Conservation (phyloP, 2,888 invertebrate species). For the Dexiosoma caninum region DNA sequence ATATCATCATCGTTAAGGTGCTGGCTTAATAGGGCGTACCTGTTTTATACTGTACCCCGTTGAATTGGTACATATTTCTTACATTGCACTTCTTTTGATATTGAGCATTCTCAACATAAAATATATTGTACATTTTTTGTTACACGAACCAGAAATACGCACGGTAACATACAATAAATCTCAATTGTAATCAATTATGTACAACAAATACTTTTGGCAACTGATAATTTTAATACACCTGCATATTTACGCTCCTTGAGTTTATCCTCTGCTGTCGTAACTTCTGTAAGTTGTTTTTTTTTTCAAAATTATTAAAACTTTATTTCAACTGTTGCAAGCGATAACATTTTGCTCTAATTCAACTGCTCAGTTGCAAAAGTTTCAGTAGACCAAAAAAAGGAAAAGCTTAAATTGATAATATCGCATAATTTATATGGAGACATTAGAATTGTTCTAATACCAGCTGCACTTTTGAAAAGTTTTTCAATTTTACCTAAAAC, state of each 20-base stretch:
- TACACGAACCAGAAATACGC: too few relatives aligned
- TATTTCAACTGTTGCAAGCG: constrained; percentile 28
- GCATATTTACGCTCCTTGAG: not conserved
- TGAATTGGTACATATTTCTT: too few relatives aligned
- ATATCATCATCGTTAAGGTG: too few relatives aligned
- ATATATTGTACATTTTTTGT: too few relatives aligned
- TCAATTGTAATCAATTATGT: too few relatives aligned
- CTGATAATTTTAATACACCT: not conserved
- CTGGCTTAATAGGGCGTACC: too few relatives aligned
- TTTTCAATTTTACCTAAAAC: constrained; percentile 48
- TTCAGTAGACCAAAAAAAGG: constrained; percentile 1
- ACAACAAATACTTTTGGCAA: not conserved
- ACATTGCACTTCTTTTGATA: too few relatives aligned
- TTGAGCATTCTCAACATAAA: too few relatives aligned
- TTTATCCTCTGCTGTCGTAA: not conserved
- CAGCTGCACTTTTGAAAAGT: constrained; percentile 47
- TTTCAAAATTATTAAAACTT: not conserved
- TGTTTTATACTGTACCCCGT: too few relatives aligned
- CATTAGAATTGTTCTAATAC: constrained; percentile 40
- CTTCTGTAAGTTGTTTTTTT: too few relatives aligned
- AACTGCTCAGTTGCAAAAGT: not conserved
- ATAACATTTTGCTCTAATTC: constrained; percentile 5
- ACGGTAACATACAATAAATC: too few relatives aligned
- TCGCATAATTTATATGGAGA: constrained; percentile 44
- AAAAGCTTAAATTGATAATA: constrained; percentile 35